Evolutionary conservation across 2,888 invertebrate genomes (phyloP).

Genomic region (Sclerodermus sp.): DNA sequence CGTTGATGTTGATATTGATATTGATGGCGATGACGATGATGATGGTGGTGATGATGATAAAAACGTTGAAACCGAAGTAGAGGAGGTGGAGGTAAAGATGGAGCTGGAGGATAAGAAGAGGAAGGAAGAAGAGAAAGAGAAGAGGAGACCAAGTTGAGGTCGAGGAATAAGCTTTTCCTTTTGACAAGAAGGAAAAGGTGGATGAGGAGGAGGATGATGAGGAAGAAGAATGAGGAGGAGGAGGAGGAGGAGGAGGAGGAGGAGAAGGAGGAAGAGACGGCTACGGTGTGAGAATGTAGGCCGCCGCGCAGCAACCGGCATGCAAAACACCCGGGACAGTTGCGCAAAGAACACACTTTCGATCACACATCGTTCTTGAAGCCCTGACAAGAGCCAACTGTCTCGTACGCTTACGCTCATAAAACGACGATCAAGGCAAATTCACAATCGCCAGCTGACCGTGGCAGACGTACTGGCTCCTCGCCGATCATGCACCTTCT

Average conservation of each 20-base stretch:
- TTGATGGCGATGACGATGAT: too few species aligned
- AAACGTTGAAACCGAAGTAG: too few species aligned
- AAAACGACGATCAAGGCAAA: constrained; percentile 26
- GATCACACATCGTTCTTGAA: constrained; percentile 38
- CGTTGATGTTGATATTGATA: too few species aligned
- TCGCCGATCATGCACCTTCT: not conserved
- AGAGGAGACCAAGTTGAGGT: too few species aligned
- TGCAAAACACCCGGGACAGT: constrained; percentile 21
- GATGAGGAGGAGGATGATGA: too few species aligned
- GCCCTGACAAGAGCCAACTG: constrained; percentile 46
- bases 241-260: not conserved
- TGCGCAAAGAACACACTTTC: constrained; percentile 22
- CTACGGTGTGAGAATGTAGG: too few species aligned
- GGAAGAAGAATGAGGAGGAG: not conserved
- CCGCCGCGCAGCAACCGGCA: constrained; percentile 25
- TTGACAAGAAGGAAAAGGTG: too few species aligned
- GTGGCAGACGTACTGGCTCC: constrained; percentile 3
- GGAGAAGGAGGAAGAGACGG: not conserved
- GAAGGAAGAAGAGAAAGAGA: too few species aligned
- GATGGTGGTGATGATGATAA: too few species aligned
- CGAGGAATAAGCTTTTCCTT: too few species aligned
- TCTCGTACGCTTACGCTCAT: constrained; percentile 14
- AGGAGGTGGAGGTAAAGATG: too few species aligned
- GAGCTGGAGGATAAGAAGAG: too few species aligned
- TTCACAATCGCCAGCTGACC: constrained; percentile 28